Base-by-base conservation (phyloP, 2,797 vertebrate genomes). In the Florisuga fusca region DNA sequence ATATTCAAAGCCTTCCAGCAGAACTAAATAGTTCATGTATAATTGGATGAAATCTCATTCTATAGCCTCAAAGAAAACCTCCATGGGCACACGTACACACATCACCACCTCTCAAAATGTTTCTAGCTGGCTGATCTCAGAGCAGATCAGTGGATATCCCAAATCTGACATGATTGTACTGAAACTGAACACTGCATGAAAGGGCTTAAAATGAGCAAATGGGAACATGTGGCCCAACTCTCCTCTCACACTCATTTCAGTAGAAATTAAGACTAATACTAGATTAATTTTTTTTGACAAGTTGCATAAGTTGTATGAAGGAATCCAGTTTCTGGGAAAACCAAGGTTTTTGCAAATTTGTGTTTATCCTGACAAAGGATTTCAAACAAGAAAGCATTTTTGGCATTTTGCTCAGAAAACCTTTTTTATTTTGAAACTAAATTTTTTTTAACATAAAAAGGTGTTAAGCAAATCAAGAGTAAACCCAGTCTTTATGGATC, bases 1-100 rank as follows among this genome's bases (percentile, higher is more conserved):
- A 20, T 78, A 87, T 96, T 89, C 95, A 97, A 97, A 97, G 79
- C 54, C 54, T 86, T 80, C 81, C 81, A 76, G 82, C 89, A 96
- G 84, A 96, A 93, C 48, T 50, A 34, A 91, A 87, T 61, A 38
- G 9, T 46, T 94, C 55, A 33, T 71, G 72, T 62, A 78, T 87
- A 95, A 87, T 1, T 84, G 58, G 57, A 84, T 58, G 51, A 94
- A 94, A 85, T 62, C 26, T 3, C 41, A 85, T 57, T 15, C 79
- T 6, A 11, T 48, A 90, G 21, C 59, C 77, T 68, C 74, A 94
- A 79, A 91, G 80, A 67, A 79, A 85, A 84, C 22, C 17, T 85
- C 57, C 57, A 53, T 45, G 45, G 25, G 18, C 0, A 0, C 2
- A 2, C 12, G 1, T 0, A 9, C 51, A 38, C 1, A 4, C 27